A percentile compares a stretch with the other conserved stretches of the same genome.
phyloP scores from a whole-genome alignment of 2,113 vertebrate genomes.

The Hippocampus guttulatus region DNA sequence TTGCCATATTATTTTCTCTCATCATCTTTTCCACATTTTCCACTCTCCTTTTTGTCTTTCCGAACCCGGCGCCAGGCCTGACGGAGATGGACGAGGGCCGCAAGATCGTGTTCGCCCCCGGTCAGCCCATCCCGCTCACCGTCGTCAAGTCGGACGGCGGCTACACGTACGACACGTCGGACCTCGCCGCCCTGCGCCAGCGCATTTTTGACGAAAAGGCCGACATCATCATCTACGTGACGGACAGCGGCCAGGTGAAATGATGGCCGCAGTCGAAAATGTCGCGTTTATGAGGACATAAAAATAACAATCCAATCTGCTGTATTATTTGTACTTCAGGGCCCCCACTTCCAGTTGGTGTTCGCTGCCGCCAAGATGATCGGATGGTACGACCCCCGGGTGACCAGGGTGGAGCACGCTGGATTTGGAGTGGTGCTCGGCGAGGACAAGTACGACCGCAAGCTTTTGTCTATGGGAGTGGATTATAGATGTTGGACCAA shows the following conservation, averaged over 20 bases:
- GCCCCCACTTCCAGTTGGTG: slow-evolving; percentile 82
- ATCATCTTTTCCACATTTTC: not conserved
- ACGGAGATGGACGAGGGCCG: slow-evolving; percentile 87
- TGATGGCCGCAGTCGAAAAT: not conserved
- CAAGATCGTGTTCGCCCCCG: slow-evolving; percentile 85
- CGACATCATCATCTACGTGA: slow-evolving; percentile 88
- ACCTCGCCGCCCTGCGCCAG: slow-evolving; percentile 87
- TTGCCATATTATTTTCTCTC: slow-evolving; percentile 9
- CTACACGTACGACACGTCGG: slow-evolving; percentile 94
- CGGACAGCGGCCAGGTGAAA: slow-evolving; percentile 88
- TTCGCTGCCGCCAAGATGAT: slow-evolving; percentile 87
- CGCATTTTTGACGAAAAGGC: slow-evolving; percentile 83
- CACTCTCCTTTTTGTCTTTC: not conserved
- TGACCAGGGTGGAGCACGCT: slow-evolving; percentile 85
- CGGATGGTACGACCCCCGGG: slow-evolving; percentile 90
- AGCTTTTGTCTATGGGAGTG: not conserved
- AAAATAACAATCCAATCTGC: not conserved
- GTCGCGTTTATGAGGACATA: too few relatives aligned
- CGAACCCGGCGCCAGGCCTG: slow-evolving; percentile 70
- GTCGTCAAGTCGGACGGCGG: slow-evolving; percentile 92
- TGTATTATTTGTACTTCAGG: slow-evolving; percentile 60
- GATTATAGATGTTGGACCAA: not conserved
- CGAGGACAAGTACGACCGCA: slow-evolving; percentile 88
- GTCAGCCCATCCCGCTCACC: slow-evolving; percentile 84
- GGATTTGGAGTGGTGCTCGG: slow-evolving; percentile 94